Percentiles rank a stretch among this genome's conserved stretches.
Conservation (phyloP, 2,113 vertebrate species). For the Rattus norvegicus region DNA sequence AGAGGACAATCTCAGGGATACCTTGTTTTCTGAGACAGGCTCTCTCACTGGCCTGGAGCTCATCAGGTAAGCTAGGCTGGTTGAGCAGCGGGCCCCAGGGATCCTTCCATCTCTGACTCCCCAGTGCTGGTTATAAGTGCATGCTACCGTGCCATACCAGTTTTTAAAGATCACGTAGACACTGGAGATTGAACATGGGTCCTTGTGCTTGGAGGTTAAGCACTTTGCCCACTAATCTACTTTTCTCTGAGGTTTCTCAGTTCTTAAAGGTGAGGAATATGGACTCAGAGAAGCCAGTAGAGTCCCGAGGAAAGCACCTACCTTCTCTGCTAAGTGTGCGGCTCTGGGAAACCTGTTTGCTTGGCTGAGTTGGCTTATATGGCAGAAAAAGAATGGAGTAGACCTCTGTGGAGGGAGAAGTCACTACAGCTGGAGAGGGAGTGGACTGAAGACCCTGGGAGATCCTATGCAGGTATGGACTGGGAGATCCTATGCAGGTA, state of each 20-base stretch:
- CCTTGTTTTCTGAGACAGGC: neutral
- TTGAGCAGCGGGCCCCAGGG: neutral
- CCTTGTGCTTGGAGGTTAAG: neutral
- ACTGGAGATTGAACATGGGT: neutral
- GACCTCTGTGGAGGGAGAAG: too few relatives aligned
- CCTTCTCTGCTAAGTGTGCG: fast-evolving
- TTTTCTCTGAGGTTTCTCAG: too few relatives aligned
- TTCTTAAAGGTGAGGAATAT: neutral
- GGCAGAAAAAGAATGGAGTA: too few relatives aligned
- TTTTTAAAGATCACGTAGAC: too few relatives aligned
- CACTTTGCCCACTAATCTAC: neutral
- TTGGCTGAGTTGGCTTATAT: fast-evolving
- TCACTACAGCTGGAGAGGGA: neutral
- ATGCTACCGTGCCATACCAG: fast-evolving
- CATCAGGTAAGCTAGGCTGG: neutral
- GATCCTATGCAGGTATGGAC: too few relatives aligned
- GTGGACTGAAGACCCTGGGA: fast-evolving
- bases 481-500: neutral
- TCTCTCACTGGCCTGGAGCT: neutral
- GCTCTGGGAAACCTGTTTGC: fast-evolving
- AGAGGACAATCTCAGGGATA: neutral
- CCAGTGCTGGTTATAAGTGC: neutral
- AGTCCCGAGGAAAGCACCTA: neutral
- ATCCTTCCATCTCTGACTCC: neutral
- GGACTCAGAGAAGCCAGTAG: neutral